Evolutionary conservation across 2,797 vertebrate species (phyloP), one percentile per base, ranked within the genome.

Genomic region (Scolopax bukidnonensis): DNA sequence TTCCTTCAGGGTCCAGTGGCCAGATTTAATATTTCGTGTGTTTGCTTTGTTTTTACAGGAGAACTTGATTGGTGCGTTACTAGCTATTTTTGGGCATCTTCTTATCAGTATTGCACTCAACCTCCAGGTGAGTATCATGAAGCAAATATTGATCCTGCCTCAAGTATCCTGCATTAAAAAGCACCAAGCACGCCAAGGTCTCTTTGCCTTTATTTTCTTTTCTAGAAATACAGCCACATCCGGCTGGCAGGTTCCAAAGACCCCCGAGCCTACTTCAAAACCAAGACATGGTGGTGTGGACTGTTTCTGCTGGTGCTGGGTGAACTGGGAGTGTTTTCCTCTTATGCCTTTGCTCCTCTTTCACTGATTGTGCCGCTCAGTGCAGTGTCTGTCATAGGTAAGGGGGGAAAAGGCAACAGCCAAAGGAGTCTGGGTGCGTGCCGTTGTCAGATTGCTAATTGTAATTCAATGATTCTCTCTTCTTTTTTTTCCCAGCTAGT

Each of bases 201-300:
- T 51, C 54, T 71, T 6, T 41, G 1, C 38, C 11, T 59, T 41
- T 76, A 28, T 84, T 88, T 24, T 50, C 23, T 69, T 71, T 57
- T 90, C 5, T 96, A 99, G 99, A 99, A 99, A 96, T 99, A 99
- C 96, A 99, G 99, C 95, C 99, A 99, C 91, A 98, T 99, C 97
- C 97, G 97, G 1, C 96, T 99, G 56, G 98, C 98, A 10, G 98
- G 98, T 70, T 97, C 98, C 69, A 99, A 99, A 94, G 99, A 99
- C 91, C 97, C 97, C 3, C 98, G 99, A 40, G 97, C 98, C n/a
- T 99, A 99, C 97, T 99, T 99, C 97, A 98, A 93, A 88, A 99
- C 99, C 54, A 99, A 99, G 97, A 99, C 98, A 1, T 99, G 99
- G 99, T 99, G 99, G 99, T 98, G 96, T 59, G 99, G 99, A 11